phyloP scores from a whole-genome alignment of 2,888 invertebrate genomes.

The Phoenoteleia sp. region DNA sequence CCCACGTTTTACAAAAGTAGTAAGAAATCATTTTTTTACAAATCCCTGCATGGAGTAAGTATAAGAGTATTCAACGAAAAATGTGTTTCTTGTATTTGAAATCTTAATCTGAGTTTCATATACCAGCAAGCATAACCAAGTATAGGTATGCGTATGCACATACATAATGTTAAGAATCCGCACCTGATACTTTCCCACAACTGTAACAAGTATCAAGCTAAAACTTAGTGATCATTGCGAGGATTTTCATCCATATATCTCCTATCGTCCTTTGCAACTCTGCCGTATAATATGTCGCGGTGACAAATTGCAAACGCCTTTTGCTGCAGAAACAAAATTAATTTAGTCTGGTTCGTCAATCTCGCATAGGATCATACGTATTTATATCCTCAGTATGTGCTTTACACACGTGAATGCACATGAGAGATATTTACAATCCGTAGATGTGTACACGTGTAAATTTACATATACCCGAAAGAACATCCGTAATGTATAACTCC shows the following conservation, averaged over 20 bases:
- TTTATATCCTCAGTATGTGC: constrained; percentile 32
- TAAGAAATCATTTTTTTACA: too few relatives aligned
- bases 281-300: not conserved
- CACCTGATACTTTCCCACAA: constrained; percentile 29
- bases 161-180: constrained; percentile 3
- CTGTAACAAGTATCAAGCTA: constrained; percentile 8
- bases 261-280: constrained; percentile 8
- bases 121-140: not conserved
- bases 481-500: constrained; percentile 26
- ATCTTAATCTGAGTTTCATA: constrained; percentile 38
- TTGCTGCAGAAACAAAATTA: constrained; percentile 33
- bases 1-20: too few relatives aligned
- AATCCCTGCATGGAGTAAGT: not conserved
- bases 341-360: constrained; percentile 18
- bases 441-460: constrained; percentile 26
- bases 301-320: not conserved
- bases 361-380: constrained; percentile 12
- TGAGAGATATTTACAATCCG: constrained; percentile 10
- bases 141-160: not conserved
- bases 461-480: constrained; percentile 31
- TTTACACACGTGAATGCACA: constrained; percentile 13
- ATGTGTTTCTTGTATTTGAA: constrained; percentile 4
- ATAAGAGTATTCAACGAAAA: not conserved
- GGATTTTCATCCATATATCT: constrained; percentile 18
- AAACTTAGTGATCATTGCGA: constrained; percentile 26